phyloP scores from a whole-genome alignment of 23 tunicate species.

The Aplidium turbinatum region DNA sequence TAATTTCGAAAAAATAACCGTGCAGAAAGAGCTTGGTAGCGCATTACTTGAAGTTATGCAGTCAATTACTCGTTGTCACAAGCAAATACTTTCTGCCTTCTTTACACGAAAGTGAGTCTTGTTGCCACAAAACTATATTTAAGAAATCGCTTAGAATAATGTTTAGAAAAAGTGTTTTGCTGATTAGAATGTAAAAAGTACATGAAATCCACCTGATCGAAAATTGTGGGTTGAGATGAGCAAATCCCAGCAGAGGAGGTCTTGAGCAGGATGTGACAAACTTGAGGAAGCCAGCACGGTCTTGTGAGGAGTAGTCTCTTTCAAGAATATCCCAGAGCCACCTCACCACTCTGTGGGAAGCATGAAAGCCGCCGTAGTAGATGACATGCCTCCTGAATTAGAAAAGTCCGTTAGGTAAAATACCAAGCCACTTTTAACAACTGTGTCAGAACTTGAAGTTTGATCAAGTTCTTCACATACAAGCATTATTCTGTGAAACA shows the following conservation, averaged over 20 bases:
- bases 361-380: conserved; percentile 92
- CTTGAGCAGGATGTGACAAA: conserved; percentile 98
- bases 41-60: too few relatives aligned
- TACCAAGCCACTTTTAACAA: neutral
- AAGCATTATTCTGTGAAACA: neutral
- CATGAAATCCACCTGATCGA: conserved; percentile 92
- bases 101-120: too few relatives aligned
- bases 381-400: conserved; percentile 51
- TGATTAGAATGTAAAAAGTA: too few relatives aligned
- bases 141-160: too few relatives aligned
- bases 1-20: too few relatives aligned
- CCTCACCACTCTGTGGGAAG: conserved; percentile 79
- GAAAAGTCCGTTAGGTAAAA: neutral
- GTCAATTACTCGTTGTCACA: too few relatives aligned
- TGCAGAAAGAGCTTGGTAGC: too few relatives aligned
- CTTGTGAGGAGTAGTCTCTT: conserved; percentile 68
- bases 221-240: conserved; percentile 90
- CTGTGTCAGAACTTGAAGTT: neutral
- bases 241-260: conserved; percentile 96
- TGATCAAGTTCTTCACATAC: neutral
- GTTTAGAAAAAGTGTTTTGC: too few relatives aligned
- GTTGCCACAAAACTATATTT: too few relatives aligned
- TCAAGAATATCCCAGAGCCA: conserved; percentile 98
- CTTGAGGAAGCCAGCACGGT: conserved; percentile 89
- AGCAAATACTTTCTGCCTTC: too few relatives aligned